Evolutionary conservation across 2,888 invertebrate species (phyloP).

Genomic region (Scotopteryx bipunctaria): DNA sequence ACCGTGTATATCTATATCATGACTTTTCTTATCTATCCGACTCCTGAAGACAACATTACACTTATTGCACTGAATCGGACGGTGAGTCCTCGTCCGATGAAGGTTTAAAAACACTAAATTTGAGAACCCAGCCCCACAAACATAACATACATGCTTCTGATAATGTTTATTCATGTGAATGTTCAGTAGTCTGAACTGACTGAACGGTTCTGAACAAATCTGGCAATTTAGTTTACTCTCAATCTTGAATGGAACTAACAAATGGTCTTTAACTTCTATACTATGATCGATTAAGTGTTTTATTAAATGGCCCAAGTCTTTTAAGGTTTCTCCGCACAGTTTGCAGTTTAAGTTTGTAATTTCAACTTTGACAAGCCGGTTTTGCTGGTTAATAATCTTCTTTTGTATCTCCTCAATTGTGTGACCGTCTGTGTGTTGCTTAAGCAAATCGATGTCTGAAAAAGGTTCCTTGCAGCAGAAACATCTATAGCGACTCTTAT

Average conservation of each 20-base stretch:
- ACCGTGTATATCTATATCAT: constrained; percentile 40
- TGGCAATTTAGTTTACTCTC: constrained; percentile 58
- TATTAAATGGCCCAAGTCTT: constrained; percentile 46
- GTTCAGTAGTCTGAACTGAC: constrained; percentile 59
- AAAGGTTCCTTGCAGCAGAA: constrained; percentile 71
- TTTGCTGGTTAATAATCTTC: constrained; percentile 66
- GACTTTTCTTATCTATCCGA: constrained; percentile 42
- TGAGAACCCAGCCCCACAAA: constrained; percentile 69
- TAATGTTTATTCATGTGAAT: constrained; percentile 73
- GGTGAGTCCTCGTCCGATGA: constrained; percentile 61
- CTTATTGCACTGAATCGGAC: constrained; percentile 48
- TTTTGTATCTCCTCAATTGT: constrained; percentile 58
- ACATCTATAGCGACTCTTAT: constrained; percentile 67
- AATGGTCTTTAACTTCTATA: constrained; percentile 53
- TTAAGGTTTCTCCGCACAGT: constrained; percentile 48
- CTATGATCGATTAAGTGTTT: constrained; percentile 55
- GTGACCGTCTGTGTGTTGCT: constrained; percentile 57
- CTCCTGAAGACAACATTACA: constrained; percentile 53
- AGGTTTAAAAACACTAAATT: constrained; percentile 67
- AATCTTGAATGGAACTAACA: constrained; percentile 68
- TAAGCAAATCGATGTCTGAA: constrained; percentile 53
- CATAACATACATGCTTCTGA: constrained; percentile 69
- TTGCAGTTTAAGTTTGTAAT: constrained; percentile 61
- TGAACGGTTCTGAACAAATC: constrained; percentile 58
- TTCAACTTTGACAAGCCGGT: constrained; percentile 68